A percentile compares a stretch with the other conserved stretches of the same genome.
These are phyloP conservation scores for Ectemnius lituratus DNA, from an alignment of 2,888 invertebrate species.

Conservation along the genomic window DNA sequence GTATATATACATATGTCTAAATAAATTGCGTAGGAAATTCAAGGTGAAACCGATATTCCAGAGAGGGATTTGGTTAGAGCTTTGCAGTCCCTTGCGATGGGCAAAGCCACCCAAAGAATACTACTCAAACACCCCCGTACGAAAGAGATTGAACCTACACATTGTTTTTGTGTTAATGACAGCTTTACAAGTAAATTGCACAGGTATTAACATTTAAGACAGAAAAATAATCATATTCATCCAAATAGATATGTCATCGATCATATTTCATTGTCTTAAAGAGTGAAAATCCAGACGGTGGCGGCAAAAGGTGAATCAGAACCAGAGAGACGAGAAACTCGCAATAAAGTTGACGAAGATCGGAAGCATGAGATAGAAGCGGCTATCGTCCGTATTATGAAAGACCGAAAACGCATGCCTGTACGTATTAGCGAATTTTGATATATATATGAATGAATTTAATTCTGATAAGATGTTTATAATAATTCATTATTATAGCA, in stretches of 20 bases:
- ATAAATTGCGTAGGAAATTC: constrained; percentile 85
- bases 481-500: constrained; percentile 86
- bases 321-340: constrained; percentile 98
- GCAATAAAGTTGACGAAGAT: constrained; percentile 99
- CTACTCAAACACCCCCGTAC: constrained; percentile 96
- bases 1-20: constrained; percentile 44
- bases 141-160: constrained; percentile 96
- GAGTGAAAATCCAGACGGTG: constrained; percentile 96
- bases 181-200: constrained; percentile 98
- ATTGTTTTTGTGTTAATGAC: constrained; percentile 97
- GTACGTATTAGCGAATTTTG: constrained; percentile 78
- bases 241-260: too few species aligned
- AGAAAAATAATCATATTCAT: too few species aligned
- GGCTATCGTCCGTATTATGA: constrained; percentile 99
- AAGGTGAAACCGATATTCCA: constrained; percentile 98
- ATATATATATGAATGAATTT: too few species aligned
- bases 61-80: constrained; percentile 97
- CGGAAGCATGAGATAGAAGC: constrained; percentile 99
- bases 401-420: constrained; percentile 96
- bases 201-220: too few species aligned
- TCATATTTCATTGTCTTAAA: too few species aligned
- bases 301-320: constrained; percentile 98
- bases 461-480: too few species aligned
- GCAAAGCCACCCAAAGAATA: constrained; percentile 96
- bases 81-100: constrained; percentile 98